Evolutionary conservation across 2,888 invertebrate genomes (phyloP).

Genomic region (Mythimna loreyi): DNA sequence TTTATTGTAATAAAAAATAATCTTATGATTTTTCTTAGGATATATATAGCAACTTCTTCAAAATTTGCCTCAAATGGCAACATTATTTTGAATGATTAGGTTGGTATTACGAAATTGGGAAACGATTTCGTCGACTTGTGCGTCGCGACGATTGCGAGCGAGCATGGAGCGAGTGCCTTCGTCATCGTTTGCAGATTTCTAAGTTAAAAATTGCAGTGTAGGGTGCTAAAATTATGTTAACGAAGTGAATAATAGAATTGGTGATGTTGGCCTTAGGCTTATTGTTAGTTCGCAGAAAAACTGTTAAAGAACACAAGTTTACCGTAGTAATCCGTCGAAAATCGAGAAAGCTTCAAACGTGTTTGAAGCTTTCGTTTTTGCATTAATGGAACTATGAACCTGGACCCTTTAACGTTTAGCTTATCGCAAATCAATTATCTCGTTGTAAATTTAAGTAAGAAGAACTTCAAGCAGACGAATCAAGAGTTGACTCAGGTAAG

Average conservation of each 20-base stretch:
- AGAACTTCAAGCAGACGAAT: slow-evolving; percentile 97
- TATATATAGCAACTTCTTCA: too few relatives aligned
- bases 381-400: slow-evolving; percentile 99
- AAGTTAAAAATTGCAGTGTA: slow-evolving; percentile 73
- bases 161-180: slow-evolving; percentile 71
- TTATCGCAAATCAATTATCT: slow-evolving; percentile 99
- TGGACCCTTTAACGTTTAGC: slow-evolving; percentile 99
- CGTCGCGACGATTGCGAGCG: slow-evolving; percentile 50
- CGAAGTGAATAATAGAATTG: slow-evolving; percentile 86
- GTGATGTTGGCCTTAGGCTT: slow-evolving; percentile 89
- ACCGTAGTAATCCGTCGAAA: slow-evolving; percentile 93
- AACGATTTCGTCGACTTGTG: slow-evolving; percentile 32
- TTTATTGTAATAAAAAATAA: too few relatives aligned
- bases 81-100: slow-evolving; percentile 41
- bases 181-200: slow-evolving; percentile 81
- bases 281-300: slow-evolving; percentile 85
- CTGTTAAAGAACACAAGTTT: slow-evolving; percentile 84
- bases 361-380: slow-evolving; percentile 98
- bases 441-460: slow-evolving; percentile 98
- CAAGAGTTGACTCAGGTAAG: slow-evolving; percentile 97
- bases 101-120: slow-evolving; percentile 44
- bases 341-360: slow-evolving; percentile 97
- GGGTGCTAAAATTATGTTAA: slow-evolving; percentile 82
- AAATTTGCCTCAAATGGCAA: slow-evolving; percentile 27
- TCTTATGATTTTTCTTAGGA: too few relatives aligned